Evolutionary conservation across 2,888 invertebrate genomes (phyloP).

Genomic region (Sarcophaga rosellei): DNA sequence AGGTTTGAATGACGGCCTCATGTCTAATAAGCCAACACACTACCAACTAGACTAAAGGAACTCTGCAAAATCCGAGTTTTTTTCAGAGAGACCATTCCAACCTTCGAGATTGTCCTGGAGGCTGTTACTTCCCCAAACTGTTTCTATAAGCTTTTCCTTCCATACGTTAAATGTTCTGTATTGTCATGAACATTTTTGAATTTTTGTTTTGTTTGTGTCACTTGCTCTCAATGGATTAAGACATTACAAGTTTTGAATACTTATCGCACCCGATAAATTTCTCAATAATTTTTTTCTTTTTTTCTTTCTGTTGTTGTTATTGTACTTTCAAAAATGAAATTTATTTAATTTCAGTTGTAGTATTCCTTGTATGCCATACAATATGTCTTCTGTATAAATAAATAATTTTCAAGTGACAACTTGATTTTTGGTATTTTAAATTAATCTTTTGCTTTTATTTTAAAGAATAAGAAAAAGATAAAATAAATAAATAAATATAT

Average conservation of each 20-base stretch:
- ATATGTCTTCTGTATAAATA: neutral
- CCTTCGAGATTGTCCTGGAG: no score
- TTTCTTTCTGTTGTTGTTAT: neutral
- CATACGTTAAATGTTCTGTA: no score
- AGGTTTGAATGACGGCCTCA: no score
- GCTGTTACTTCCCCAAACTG: no score
- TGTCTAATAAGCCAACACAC: no score
- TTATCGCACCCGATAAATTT: neutral
- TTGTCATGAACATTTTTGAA: no score
- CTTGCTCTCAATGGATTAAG: neutral
- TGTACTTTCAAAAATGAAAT: neutral
- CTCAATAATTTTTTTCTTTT: neutral
- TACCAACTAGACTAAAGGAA: no score
- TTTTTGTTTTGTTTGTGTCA: neutral
- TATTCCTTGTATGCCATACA: neutral
- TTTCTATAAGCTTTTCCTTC: no score
- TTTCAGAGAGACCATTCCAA: no score
- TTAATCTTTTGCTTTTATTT: slow-evolving; percentile 45
- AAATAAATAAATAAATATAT: slow-evolving; percentile 3
- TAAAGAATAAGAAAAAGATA: slow-evolving; percentile 4
- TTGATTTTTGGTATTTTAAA: slow-evolving; percentile 58
- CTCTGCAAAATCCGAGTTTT: no score
- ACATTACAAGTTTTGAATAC: neutral
- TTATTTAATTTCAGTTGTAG: neutral
- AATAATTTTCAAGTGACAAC: slow-evolving; percentile 54